A percentile compares a stretch with the other conserved stretches of the same genome.
These are phyloP conservation scores for Odontesthes bonariensis DNA, from an alignment of 2,113 vertebrate species.

Conservation along the genomic window DNA sequence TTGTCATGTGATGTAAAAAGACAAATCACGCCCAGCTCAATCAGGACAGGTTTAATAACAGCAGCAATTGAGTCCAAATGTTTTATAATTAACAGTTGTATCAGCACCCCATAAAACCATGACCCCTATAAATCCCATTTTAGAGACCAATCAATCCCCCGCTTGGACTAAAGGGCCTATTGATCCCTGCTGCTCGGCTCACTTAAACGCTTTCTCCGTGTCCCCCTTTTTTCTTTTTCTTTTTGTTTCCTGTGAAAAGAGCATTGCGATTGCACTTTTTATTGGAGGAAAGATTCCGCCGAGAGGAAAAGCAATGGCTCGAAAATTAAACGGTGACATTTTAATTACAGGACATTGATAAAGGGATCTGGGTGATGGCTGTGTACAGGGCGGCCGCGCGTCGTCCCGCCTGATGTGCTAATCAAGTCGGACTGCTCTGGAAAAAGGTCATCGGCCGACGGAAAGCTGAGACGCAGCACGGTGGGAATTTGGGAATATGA, in stretches of 20 bases:
- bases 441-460: constrained; percentile 67
- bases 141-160: constrained; percentile 92
- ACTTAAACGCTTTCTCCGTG: constrained; percentile 75
- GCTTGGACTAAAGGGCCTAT: constrained; percentile 83
- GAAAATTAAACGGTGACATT: constrained; percentile 95
- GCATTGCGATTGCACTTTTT: constrained; percentile 91
- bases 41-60: constrained; percentile 91
- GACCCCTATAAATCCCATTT: constrained; percentile 96
- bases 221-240: constrained; percentile 67
- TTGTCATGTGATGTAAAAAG: constrained; percentile 76
- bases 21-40: constrained; percentile 87
- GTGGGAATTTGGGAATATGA: constrained; percentile 69
- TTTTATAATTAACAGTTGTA: constrained; percentile 94
- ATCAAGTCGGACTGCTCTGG: constrained; percentile 75
- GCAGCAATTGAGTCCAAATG: constrained; percentile 89
- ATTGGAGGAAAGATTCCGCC: constrained; percentile 89
- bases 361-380: constrained; percentile 83
- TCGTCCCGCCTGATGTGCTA: constrained; percentile 72
- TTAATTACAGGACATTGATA: constrained; percentile 97
- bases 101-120: constrained; percentile 92
- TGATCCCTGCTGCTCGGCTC: constrained; percentile 81
- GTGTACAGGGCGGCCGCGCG: constrained; percentile 77
- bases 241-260: constrained; percentile 84
- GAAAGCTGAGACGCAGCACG: constrained; percentile 49
- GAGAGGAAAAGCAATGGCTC: constrained; percentile 83